These are phyloP conservation scores for Drosophila pallidifrons DNA, from an alignment of 1,140 invertebrate genomes.

Conservation along the genomic window DNA sequence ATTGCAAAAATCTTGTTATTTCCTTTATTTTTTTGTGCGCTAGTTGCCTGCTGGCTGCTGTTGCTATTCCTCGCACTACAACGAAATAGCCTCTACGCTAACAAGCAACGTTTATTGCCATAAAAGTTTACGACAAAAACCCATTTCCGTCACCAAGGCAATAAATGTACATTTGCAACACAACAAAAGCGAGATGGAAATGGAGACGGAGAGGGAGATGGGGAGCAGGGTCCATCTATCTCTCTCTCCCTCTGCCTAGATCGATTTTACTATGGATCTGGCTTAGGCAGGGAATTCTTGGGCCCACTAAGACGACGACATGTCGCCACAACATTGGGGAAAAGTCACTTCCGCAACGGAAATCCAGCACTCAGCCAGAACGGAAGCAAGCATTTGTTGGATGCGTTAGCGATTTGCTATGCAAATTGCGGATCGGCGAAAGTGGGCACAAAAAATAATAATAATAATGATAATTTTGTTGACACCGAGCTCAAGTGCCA, in stretches of 20 bases:
- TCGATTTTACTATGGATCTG: slow-evolving; percentile 49
- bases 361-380: slow-evolving; percentile 57
- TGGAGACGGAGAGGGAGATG: too few relatives aligned
- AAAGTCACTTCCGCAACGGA: slow-evolving; percentile 61
- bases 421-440: slow-evolving; percentile 61
- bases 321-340: slow-evolving; percentile 42
- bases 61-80: slow-evolving; percentile 12
- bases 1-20: not conserved
- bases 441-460: slow-evolving; percentile 24
- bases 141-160: slow-evolving; percentile 78
- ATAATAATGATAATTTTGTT: slow-evolving; percentile 78
- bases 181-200: slow-evolving; percentile 15
- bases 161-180: slow-evolving; percentile 65
- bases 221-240: not conserved
- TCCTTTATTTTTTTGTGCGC: slow-evolving; percentile 5
- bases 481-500: slow-evolving; percentile 39
- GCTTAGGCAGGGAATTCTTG: not conserved
- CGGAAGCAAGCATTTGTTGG: slow-evolving; percentile 70
- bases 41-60: slow-evolving; percentile 10
- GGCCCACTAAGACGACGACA: slow-evolving; percentile 30
- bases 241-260: not conserved
- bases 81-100: slow-evolving; percentile 48
- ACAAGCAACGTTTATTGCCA: slow-evolving; percentile 81
- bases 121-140: slow-evolving; percentile 83
- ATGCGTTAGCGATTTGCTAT: slow-evolving; percentile 40